These are phyloP conservation scores for Siniperca chuatsi DNA, from an alignment of 2,113 vertebrate species.

Conservation along the genomic window DNA sequence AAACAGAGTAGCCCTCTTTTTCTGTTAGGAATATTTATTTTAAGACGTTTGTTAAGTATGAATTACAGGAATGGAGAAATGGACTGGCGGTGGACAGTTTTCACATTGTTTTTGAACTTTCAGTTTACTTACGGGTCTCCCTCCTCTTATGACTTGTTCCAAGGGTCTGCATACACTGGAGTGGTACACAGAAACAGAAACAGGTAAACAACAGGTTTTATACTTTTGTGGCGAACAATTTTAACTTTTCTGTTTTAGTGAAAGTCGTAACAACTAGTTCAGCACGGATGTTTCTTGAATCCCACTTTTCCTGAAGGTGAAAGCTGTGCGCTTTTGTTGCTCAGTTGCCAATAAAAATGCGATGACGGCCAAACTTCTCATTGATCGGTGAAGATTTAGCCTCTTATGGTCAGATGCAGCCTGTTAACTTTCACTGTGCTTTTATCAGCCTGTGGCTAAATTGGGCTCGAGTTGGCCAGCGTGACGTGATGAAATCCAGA, in stretches of 20 bases:
- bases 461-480: constrained; percentile 31
- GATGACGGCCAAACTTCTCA: constrained; percentile 20
- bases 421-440: neutral
- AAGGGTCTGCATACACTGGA: constrained; percentile 72
- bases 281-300: neutral
- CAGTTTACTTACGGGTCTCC: constrained; percentile 67
- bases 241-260: neutral
- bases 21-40: constrained; percentile 24
- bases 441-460: constrained; percentile 58
- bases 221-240: neutral
- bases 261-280: neutral
- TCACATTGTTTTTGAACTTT: constrained; percentile 75
- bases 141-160: constrained; percentile 76
- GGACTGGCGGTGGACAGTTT: constrained; percentile 66
- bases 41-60: constrained; percentile 47
- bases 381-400: neutral
- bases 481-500: constrained; percentile 66
- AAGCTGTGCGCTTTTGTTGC: constrained; percentile 26
- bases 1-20: constrained; percentile 6
- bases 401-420: constrained; percentile 48
- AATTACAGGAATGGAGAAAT: constrained; percentile 30
- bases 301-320: neutral
- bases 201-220: constrained; percentile 72
- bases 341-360: constrained; percentile 21
- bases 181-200: constrained; percentile 79